Evolutionary conservation across 1,140 invertebrate genomes (phyloP).

Genomic region (Papilio machaon): DNA sequence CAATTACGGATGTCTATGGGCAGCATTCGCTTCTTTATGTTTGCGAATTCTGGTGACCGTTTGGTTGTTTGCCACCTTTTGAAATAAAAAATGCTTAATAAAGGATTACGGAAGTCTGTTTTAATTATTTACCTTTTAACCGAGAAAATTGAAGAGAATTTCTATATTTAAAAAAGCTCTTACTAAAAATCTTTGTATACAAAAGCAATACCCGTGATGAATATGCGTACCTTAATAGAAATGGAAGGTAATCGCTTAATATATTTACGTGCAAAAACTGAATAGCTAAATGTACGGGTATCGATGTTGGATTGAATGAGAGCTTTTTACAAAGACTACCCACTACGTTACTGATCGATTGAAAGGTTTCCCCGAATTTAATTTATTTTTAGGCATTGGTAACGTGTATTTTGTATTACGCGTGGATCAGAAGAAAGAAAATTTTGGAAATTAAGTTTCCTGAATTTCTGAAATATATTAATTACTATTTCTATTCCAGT

Average conservation of each 20-base stretch:
- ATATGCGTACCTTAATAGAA: conserved; percentile 17
- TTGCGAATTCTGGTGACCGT: too few species aligned
- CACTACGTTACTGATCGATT: not conserved
- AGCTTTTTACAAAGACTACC: conserved; percentile 7
- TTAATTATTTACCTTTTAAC: conserved; percentile 4
- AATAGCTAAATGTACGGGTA: conserved; percentile 30
- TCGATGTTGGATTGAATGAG: conserved; percentile 17
- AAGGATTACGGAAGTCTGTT: not conserved
- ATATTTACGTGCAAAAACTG: conserved; percentile 28
- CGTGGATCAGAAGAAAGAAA: too few species aligned
- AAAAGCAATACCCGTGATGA: conserved; percentile 25
- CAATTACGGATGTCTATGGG: too few species aligned
- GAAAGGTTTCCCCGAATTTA: not conserved
- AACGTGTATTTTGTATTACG: not conserved
- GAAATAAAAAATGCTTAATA: too few species aligned
- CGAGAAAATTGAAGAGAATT: not conserved
- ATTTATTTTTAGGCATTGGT: conserved; percentile 19
- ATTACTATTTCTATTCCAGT: too few species aligned
- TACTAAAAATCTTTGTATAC: conserved; percentile 5
- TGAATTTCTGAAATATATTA: too few species aligned
- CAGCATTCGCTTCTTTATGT: too few species aligned
- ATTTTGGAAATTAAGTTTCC: too few species aligned
- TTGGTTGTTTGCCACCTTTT: not conserved
- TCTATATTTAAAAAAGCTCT: conserved; percentile 2
- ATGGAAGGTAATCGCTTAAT: conserved; percentile 10